Conservation (phyloP, 2,888 invertebrate species). For the Plebejus argus region DNA sequence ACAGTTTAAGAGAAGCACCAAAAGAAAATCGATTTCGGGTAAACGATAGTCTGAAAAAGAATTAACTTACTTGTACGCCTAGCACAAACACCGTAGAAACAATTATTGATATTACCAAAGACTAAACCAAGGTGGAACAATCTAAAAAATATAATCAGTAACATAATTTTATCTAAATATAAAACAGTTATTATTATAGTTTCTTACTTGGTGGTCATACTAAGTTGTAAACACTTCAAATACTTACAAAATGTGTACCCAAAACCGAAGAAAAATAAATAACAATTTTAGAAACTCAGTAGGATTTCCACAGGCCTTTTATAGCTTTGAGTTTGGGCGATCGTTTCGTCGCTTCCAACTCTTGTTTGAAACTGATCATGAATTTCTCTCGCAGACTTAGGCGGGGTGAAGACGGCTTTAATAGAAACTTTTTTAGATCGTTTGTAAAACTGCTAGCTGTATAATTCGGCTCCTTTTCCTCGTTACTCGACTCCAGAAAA, state of each 20-base stretch:
- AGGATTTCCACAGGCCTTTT: conserved; percentile 77
- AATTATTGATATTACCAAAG: neutral
- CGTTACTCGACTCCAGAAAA: conserved; percentile 70
- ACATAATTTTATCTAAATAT: neutral
- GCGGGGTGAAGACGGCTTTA: conserved; percentile 70
- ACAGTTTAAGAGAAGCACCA: conserved; percentile 31
- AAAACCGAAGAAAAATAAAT: conserved; percentile 39
- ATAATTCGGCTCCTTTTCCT: conserved; percentile 71
- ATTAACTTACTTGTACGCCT: neutral
- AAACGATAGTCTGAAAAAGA: neutral
- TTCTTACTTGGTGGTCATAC: neutral
- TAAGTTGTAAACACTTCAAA: neutral
- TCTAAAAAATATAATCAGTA: neutral
- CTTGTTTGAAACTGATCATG: conserved; percentile 73
- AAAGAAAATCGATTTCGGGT: conserved; percentile 11
- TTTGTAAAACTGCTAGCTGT: conserved; percentile 78
- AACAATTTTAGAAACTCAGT: conserved; percentile 49
- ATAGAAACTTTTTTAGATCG: conserved; percentile 72
- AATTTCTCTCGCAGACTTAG: conserved; percentile 74
- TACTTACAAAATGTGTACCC: neutral
- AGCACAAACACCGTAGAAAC: neutral
- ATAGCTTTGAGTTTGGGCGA: conserved; percentile 75
- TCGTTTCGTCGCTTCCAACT: conserved; percentile 69
- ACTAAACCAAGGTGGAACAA: neutral
- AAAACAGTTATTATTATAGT: neutral